Conservation (phyloP, 2,888 invertebrate genomes). For the Morpho deidamia region DNA sequence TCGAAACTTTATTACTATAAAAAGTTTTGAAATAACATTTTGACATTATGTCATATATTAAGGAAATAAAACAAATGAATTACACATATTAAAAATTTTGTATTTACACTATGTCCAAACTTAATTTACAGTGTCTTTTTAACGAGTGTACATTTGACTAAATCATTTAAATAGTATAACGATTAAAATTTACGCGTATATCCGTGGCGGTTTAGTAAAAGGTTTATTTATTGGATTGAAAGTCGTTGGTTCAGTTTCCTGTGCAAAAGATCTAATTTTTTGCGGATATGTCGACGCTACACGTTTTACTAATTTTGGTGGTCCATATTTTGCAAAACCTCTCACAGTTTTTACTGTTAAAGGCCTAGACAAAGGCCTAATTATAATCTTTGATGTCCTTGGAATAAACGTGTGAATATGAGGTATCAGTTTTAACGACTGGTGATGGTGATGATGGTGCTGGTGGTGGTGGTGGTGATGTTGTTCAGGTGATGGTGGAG, state of each 20-base stretch:
- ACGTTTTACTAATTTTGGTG: conserved; percentile 30
- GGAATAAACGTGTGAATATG: conserved; percentile 57
- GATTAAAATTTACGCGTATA: conserved; percentile 30
- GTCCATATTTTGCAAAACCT: conserved; percentile 38
- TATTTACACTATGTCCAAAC: conserved; percentile 14
- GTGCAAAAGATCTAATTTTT: conserved; percentile 32
- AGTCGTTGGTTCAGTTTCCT: conserved; percentile 56
- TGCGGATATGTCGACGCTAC: conserved; percentile 30
- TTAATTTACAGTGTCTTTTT: conserved; percentile 22
- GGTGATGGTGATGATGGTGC: conserved; percentile 24
- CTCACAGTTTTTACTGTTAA: conserved; percentile 38
- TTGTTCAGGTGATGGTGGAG: conserved; percentile 50
- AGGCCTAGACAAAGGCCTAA: conserved; percentile 43
- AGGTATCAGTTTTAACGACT: conserved; percentile 26
- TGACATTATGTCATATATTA: neutral
- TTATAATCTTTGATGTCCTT: conserved; percentile 48
- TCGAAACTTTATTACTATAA: too few relatives aligned
- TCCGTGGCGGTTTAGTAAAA: conserved; percentile 49
- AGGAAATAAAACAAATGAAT: conserved; percentile 6
- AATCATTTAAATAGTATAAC: neutral
- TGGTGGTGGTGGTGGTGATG: conserved; percentile 36
- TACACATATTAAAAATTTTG: conserved; percentile 21
- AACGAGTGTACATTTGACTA: conserved; percentile 44
- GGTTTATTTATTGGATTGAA: conserved; percentile 47
- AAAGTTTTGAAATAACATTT: too few relatives aligned